Evolutionary conservation across 2,888 invertebrate species (phyloP), one percentile per base, ranked within the genome.

Genomic region (Gymnosoma rotundatum): DNA sequence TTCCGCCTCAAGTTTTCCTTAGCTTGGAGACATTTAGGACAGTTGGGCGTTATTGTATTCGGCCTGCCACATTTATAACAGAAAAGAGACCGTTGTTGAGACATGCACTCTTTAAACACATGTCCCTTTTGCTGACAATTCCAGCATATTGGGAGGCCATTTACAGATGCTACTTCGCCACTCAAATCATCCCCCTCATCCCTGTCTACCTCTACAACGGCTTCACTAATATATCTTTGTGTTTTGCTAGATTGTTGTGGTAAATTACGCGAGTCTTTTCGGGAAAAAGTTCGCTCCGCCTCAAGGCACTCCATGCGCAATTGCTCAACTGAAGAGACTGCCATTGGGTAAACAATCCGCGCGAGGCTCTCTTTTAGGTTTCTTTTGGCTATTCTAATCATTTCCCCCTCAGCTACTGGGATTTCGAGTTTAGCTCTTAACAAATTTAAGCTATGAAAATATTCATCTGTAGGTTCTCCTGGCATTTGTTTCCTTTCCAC

Each of bases 301-400:
- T 78, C 70, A 9, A 20, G 8, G 20, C 75, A 64, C 9, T 74
- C 74, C 10, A 50, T 18, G 7, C 63, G 52, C 16, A 74, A 20
- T 7, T 64, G 66, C n/a, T 66, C 75, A 12, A 74, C 16, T 4
- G 36, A 52, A 14, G 25, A 54, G 5, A 63, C 52, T 16, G 36
- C 6, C 20, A 58, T 66, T 3, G 75, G 75, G 16, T 56, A 75
- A 0, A 75, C 67, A 2, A 67, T 60, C 9, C n/a, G 16, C 0
- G 60, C 66, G 10, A 67, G 0, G 18, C 0, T 56, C 21, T 45
- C 64, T 14, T 48, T 63, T 1, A 25, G 25, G 25, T 25, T 25
- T 25, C 72, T 54, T 38, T 78, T 72, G 1, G 54, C 20, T 4
- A 70, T 72, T 36, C 14, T 56, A 20, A 78, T 64, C 58, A 78